A percentile compares a stretch with the other conserved stretches of the same genome.
Evolutionary conservation across 64 coral and sea anemone genomes (phyloP).

Genomic region (Montipora capricornis): DNA sequence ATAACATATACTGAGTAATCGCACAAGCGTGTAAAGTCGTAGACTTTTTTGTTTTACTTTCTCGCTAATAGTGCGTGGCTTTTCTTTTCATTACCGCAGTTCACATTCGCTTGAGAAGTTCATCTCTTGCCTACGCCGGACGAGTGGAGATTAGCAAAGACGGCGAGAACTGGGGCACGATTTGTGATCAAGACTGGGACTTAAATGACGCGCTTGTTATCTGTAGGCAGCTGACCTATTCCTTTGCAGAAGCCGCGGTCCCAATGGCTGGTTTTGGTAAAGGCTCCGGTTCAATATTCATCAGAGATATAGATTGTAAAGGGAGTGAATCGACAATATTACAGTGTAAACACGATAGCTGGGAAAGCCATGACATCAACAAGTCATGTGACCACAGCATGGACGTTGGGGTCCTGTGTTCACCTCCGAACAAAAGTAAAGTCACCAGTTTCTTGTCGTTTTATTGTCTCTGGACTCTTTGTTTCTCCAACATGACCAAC

Average conservation of each 20-base stretch:
- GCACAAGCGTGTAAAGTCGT: too few species aligned
- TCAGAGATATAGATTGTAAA: slow-evolving; percentile 33
- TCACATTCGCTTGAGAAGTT: slow-evolving; percentile 6
- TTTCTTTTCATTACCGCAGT: not conserved
- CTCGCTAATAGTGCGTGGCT: too few species aligned
- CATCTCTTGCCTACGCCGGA: slow-evolving; percentile 4
- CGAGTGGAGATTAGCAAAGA: slow-evolving; percentile 40
- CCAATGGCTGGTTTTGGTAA: slow-evolving; percentile 32
- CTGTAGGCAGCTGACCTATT: slow-evolving; percentile 17
- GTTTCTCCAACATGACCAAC: too few species aligned
- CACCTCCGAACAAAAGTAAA: too few species aligned
- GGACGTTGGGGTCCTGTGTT: slow-evolving; percentile 33
- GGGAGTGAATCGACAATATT: slow-evolving; percentile 9
- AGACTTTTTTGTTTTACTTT: too few species aligned
- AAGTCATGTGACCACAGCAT: slow-evolving; percentile 42
- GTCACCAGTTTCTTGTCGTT: too few species aligned
- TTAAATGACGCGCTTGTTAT: slow-evolving; percentile 10
- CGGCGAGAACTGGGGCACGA: slow-evolving; percentile 30
- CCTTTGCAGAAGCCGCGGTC: slow-evolving; percentile 1
- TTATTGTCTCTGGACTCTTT: too few species aligned
- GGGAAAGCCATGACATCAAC: slow-evolving; percentile 4
- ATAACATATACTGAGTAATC: too few species aligned
- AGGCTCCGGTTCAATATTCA: slow-evolving; percentile 21
- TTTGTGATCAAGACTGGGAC: slow-evolving; percentile 46
- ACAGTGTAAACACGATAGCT: slow-evolving; percentile 7